Base-by-base conservation (phyloP, 2,113 vertebrate genomes). In the Ophiodon elongatus region DNA sequence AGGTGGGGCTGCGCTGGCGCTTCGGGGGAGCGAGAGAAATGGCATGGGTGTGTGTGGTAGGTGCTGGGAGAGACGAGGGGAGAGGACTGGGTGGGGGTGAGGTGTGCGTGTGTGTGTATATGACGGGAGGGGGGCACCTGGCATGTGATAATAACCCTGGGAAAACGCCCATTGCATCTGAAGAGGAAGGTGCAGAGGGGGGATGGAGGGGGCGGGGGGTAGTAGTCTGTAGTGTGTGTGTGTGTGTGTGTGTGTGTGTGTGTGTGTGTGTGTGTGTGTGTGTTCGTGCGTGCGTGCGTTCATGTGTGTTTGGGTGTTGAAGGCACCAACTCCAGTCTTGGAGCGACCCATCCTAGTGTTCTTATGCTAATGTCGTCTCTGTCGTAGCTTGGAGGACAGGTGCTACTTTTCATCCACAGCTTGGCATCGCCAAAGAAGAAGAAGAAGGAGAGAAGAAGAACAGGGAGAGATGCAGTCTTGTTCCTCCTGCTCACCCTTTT, bases 111-210 rank as follows among this genome's bases (percentile, higher is more conserved):
- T 80, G 21, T 62, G 41, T 79, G 25, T 81, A 25, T 65, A 62
- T 81, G 57, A 66, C 29, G 50, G 37, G 59, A 69, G 66, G 78
- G 82, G 81, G 83, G 85, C 76, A 89, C 85, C 93, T 93, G 92
- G 91, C 90, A 85, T 92, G 85, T 87, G 87, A 91, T 91, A 90
- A 93, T 89, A 90, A 92, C 90, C 92, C 91, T 92, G 90, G 91
- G 90, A 94, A 93, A 92, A 92, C 66, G 84, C 86, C 88, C 89
- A 86, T 87, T 83, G 79, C 83, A 85, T 87, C 80, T 81, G 80
- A 87, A 85, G 87, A 75, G 82, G 82, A 89, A 87, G 87, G 85
- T 92, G 86, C 80, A 77, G 83, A 71, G 75, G 68, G 69, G 67
- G 60, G 75, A n/a, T n/a, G 50, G 41, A 64, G 33, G 76, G 10